Percentiles rank a stretch among this genome's conserved stretches.
These are phyloP conservation scores for Gryllus bimaculatus DNA, from an alignment of 1,140 invertebrate species.

Conservation along the genomic window DNA sequence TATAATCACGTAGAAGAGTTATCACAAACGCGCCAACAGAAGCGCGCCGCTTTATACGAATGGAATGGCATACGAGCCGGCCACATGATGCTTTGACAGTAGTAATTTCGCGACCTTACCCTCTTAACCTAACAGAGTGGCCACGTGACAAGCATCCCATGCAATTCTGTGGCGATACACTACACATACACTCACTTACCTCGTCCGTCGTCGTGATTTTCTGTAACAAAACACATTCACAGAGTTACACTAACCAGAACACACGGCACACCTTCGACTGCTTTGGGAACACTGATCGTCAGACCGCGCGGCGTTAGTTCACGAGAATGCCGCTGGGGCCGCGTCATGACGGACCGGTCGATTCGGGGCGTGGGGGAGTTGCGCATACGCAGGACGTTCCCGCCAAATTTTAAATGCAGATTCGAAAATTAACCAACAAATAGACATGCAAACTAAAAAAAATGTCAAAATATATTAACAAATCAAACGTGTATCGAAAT, in stretches of 20 bases:
- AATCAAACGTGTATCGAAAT: too few species aligned
- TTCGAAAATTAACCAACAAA: too few species aligned
- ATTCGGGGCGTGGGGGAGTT: neutral
- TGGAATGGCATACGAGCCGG: neutral
- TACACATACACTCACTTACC: neutral
- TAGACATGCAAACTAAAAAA: too few species aligned
- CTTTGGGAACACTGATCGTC: neutral
- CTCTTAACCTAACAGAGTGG: neutral
- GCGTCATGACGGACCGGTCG: neutral
- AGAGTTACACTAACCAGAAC: neutral
- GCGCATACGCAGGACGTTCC: neutral
- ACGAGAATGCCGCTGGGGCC: neutral
- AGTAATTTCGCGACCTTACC: neutral
- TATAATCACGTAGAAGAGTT: too few species aligned
- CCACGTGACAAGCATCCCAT: neutral
- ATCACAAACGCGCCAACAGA: too few species aligned
- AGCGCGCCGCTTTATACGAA: neutral
- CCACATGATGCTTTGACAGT: neutral
- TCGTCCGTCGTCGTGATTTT: neutral
- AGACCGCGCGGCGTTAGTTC: neutral
- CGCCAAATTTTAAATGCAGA: neutral
- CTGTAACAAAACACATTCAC: neutral
- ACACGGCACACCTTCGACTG: slow-evolving; percentile 2
- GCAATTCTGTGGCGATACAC: neutral
- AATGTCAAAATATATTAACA: too few species aligned